A percentile compares a stretch with the other conserved stretches of the same genome.
Evolutionary conservation across 2,797 vertebrate species (phyloP).

Genomic region (Botia almorhae): DNA sequence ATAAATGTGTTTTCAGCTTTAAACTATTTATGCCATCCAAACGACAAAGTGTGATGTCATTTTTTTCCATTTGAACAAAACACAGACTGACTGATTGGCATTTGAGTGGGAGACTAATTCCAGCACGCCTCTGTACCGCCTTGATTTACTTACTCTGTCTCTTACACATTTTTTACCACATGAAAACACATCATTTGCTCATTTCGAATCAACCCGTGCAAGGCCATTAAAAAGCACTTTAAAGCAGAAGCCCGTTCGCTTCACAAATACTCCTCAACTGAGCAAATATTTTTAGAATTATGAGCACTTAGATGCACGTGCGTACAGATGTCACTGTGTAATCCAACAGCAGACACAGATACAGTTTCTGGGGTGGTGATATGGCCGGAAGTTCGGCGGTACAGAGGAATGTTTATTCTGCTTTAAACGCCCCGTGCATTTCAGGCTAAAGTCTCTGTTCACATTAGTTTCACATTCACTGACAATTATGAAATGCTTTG

Average conservation of each 20-base stretch:
- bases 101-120: slow-evolving; percentile 5
- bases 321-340: slow-evolving; percentile 65
- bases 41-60: slow-evolving; percentile 11
- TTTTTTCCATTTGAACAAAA: slow-evolving; percentile 21
- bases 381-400: slow-evolving; percentile 69
- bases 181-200: slow-evolving; percentile 54
- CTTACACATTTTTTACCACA: background rate
- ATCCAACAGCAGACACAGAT: slow-evolving; percentile 70
- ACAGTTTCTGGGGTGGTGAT: slow-evolving; percentile 66
- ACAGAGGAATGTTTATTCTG: slow-evolving; percentile 76
- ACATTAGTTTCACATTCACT: slow-evolving; percentile 59
- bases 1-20: slow-evolving; percentile 15
- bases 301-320: slow-evolving; percentile 60
- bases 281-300: slow-evolving; percentile 71
- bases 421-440: slow-evolving; percentile 61
- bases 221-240: slow-evolving; percentile 46
- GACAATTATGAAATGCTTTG: slow-evolving; percentile 58
- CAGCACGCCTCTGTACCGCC: slow-evolving; percentile 11
- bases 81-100: background rate
- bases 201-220: slow-evolving; percentile 49
- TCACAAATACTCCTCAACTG: slow-evolving; percentile 62
- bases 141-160: slow-evolving; percentile 6
- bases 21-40: slow-evolving; percentile 16
- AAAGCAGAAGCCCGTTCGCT: slow-evolving; percentile 65
- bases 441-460: slow-evolving; percentile 52